phyloP scores from a whole-genome alignment of 2,888 invertebrate genomes.

The Hemaris fuciformis region DNA sequence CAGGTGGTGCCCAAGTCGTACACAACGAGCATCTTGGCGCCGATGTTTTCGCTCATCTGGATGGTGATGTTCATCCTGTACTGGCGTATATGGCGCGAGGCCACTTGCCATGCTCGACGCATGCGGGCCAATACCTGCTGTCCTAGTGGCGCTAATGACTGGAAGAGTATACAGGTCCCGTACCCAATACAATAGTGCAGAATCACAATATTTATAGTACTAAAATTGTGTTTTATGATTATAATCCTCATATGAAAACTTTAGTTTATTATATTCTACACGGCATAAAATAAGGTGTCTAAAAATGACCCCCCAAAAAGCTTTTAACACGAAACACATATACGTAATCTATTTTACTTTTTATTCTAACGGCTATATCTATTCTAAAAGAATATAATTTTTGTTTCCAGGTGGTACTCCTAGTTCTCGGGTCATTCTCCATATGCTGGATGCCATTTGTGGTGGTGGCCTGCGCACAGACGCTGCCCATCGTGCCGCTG shows the following conservation, averaged over 20 bases:
- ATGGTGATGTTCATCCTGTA: slow-evolving; percentile 88
- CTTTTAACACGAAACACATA: background rate
- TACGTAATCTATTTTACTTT: background rate
- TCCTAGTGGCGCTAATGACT: slow-evolving; percentile 82
- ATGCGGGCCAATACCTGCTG: slow-evolving; percentile 83
- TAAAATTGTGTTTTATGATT: no score
- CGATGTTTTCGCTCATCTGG: slow-evolving; percentile 88
- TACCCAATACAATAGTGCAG: background rate
- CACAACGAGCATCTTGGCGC: slow-evolving; percentile 82
- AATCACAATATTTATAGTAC: no score
- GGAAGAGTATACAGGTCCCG: slow-evolving; percentile 88
- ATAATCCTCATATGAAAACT: no score
- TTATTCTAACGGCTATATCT: background rate
- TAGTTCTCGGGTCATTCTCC: slow-evolving; percentile 90
- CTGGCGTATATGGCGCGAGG: slow-evolving; percentile 89
- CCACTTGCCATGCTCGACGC: slow-evolving; percentile 86
- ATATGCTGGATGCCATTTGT: slow-evolving; percentile 92
- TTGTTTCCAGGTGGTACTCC: slow-evolving; percentile 85
- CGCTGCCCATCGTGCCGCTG: slow-evolving; percentile 74
- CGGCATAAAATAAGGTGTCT: background rate
- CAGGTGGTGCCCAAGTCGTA: slow-evolving; percentile 77
- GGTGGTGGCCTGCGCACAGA: slow-evolving; percentile 84
- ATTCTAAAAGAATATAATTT: background rate
- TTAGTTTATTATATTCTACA: no score
- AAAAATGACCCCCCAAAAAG: background rate